A percentile compares a stretch with the other conserved stretches of the same genome.
These are phyloP conservation scores for Pseudeuparius sepicola DNA, from an alignment of 2,888 invertebrate species.

Conservation along the genomic window DNA sequence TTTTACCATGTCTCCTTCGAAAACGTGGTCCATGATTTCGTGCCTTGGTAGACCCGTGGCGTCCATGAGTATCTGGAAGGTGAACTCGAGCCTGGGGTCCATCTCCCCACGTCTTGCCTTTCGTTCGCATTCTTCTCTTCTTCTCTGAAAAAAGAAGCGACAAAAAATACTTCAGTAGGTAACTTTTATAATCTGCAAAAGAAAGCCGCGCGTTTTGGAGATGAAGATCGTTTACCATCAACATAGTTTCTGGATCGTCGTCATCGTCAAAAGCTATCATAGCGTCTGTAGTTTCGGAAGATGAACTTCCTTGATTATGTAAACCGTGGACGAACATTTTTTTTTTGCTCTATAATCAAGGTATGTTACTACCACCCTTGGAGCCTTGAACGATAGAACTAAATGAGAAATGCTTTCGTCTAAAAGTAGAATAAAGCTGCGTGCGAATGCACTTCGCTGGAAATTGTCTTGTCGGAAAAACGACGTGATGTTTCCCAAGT, in stretches of 20 bases:
- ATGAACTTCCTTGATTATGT: constrained; percentile 23
- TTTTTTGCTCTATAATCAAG: too few species aligned
- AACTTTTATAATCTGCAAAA: constrained; percentile 4
- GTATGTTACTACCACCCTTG: background rate
- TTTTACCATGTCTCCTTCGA: constrained; percentile 78
- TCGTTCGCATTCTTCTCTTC: constrained; percentile 86
- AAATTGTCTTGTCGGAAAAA: too few species aligned
- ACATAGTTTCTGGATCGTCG: constrained; percentile 29
- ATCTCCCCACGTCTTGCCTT: constrained; percentile 84
- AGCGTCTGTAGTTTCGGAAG: constrained; percentile 27
- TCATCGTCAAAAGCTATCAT: constrained; percentile 28
- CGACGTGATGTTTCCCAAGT: too few species aligned
- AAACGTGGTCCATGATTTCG: constrained; percentile 84
- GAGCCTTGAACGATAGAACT: background rate
- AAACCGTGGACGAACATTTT: constrained; percentile 35
- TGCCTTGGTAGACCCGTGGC: constrained; percentile 71
- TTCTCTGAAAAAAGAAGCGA: constrained; percentile 41
- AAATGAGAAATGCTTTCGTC: background rate
- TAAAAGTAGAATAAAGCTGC: too few species aligned
- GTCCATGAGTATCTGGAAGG: constrained; percentile 79
- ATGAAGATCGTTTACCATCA: constrained; percentile 31
- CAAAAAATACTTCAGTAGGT: background rate
- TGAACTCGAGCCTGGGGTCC: constrained; percentile 85
- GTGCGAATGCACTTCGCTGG: too few species aligned
- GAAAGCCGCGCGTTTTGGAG: too few species aligned